Evolutionary conservation across 2,113 vertebrate genomes (phyloP), one percentile per base, ranked within the genome.

Genomic region (Alouatta palliata): DNA sequence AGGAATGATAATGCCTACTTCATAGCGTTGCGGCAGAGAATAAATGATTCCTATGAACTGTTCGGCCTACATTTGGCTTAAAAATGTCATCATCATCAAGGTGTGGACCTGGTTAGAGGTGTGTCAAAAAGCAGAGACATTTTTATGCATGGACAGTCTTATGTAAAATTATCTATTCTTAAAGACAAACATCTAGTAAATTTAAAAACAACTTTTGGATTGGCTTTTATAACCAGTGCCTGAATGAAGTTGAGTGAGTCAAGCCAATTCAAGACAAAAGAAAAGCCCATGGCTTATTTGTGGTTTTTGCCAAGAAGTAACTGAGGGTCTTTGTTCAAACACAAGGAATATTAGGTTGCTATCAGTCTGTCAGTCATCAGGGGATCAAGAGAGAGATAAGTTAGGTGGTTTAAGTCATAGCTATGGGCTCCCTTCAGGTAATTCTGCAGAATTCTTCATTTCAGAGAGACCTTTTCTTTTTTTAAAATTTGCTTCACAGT

Each of bases 391-490:
- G 21, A 95, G 49, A 61, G 73, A 84, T 58, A 58, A 87, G 58
- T 66, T 40, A 88, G 79, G 32, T 75, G 93, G 92, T 82, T 58
- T 82, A 92, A 82, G 30, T 8, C 45, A 20, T 85, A 52, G 71
- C 45, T 79, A 0, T 56, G 27, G 14, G 30, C 20, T 79, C 11
- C 66, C 49, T 94, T 96, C 25, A 45, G 58, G 45, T 90, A 66
- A 80, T 73, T 97, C 45, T 80, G n/a, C 13, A 85, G 14, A 58
- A 81, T 32, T 76, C 90, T 80, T 87, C 56, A 43, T 97, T 94
- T 77, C 20, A 81, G 35, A 85, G 19, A 76, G 37, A 84, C 1
- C 1, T 11, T 32, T 61, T 6, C 5, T 19, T 17, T 13, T 70
- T 35, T 58, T 32, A 58, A 32, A 20, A 13, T 61, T 92, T 76